Conservation (phyloP, 2,888 invertebrate genomes). For the Anagyrus pseudococci region DNA sequence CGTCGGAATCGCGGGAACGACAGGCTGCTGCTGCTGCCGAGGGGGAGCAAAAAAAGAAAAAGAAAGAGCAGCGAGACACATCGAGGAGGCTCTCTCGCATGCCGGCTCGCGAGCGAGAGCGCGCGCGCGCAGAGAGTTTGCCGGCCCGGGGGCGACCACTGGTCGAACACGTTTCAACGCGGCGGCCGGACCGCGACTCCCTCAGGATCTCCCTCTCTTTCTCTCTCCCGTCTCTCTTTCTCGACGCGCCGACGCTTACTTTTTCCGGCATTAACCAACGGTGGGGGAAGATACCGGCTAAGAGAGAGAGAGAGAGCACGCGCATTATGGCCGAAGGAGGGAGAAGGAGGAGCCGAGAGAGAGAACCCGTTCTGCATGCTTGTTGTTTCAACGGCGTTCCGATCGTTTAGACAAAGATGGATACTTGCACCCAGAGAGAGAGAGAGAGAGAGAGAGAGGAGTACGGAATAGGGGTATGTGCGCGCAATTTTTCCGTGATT, state of each 20-base stretch:
- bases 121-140: background rate
- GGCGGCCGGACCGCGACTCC: slow-evolving; percentile 24
- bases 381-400: too few relatives aligned
- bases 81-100: too few relatives aligned
- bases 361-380: background rate
- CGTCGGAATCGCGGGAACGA: too few relatives aligned
- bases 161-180: slow-evolving; percentile 19
- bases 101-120: background rate
- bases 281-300: slow-evolving; percentile 5
- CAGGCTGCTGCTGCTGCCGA: too few relatives aligned
- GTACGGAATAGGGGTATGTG: too few relatives aligned
- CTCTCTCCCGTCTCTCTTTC: too few relatives aligned
- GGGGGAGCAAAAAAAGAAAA: background rate
- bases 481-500: too few relatives aligned
- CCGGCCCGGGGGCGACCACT: background rate
- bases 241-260: too few relatives aligned
- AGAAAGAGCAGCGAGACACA: background rate
- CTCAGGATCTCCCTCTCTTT: slow-evolving; percentile 12
- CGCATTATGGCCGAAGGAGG: too few relatives aligned
- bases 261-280: background rate
- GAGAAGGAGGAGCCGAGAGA: background rate
- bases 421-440: too few relatives aligned
- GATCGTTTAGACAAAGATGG: too few relatives aligned
- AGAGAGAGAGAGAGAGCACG: background rate
- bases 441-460: too few relatives aligned